Base-by-base conservation (phyloP, 2,888 invertebrate genomes). In the Ganaspis brasiliensis region DNA sequence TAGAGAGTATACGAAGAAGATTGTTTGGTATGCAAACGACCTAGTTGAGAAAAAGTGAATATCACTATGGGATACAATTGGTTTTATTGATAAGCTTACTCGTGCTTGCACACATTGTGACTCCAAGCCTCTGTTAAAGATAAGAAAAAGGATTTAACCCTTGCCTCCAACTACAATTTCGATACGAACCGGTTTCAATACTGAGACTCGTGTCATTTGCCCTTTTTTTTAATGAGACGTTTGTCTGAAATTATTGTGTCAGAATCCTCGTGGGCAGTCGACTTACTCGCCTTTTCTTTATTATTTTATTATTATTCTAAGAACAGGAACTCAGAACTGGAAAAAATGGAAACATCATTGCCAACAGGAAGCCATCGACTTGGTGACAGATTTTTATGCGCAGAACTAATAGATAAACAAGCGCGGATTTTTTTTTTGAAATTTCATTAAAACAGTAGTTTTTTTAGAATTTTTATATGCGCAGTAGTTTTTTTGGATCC, bases 21-120 rank as follows among this genome's bases (percentile, higher is more conserved):
- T 72, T 71, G 72, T 76, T 78, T 74, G 40, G 31, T 72, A 78
- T 81, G 79, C 79, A 74, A 81, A 81, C 78, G 81, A 70, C 63
- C 49, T 40, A 21, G 72, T 73, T 72, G 40, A 26, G 55, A 72
- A 67, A 45, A 67, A 45, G 21, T 14, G 40, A 24, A 63, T 63
- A 37, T 45, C n/a, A 8, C 19, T 31, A 31, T 6, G 31, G 31
- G 67, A 67, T 63, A 63, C 67, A 67, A 67, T 67, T 67, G 67
- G 40, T 67, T 67, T 67, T 67, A 67, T 67, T 45, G 67, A 67
- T 67, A 67, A 67, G 67, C 67, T 56, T 72, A 12, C 72, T 72
- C 55, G 19, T 55, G 24, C n/a, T 56, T 56, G 55, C 31, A 55
- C 14, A 72, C 55, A 55, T 56, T 72, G 72, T 31, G 21, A n/a